Evolutionary conservation across 2,888 invertebrate species (phyloP).

Genomic region (Eilema griseolum): DNA sequence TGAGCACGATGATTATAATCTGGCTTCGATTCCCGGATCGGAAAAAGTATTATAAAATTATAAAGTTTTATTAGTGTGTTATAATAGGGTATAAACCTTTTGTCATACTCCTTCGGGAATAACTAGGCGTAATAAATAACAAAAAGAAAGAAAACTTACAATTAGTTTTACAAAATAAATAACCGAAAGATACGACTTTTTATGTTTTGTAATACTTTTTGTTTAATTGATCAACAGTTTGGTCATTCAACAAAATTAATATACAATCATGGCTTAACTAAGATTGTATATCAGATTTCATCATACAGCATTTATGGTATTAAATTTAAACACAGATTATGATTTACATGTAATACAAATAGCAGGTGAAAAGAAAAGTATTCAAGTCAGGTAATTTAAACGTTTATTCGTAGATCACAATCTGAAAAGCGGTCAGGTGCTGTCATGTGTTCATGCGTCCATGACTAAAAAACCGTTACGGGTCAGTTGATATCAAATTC

Average conservation of each 20-base stretch:
- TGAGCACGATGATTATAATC: too few species aligned
- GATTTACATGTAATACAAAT: constrained; percentile 2
- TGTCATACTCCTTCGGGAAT: too few species aligned
- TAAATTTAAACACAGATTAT: background rate
- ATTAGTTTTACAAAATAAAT: too few species aligned
- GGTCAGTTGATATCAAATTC: constrained; percentile 48
- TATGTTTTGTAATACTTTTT: background rate
- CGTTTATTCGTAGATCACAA: constrained; percentile 44
- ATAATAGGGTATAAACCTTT: too few species aligned
- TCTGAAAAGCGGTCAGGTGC: constrained; percentile 37
- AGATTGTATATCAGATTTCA: background rate
- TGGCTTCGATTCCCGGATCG: background rate
- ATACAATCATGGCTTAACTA: background rate
- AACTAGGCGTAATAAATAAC: too few species aligned
- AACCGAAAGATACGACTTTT: background rate
- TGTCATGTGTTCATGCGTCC: constrained; percentile 28
- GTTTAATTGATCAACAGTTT: background rate
- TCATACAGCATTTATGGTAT: background rate
- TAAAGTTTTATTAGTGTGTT: too few species aligned
- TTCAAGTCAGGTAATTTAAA: constrained; percentile 36
- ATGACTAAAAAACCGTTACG: constrained; percentile 45
- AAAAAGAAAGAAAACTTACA: too few species aligned
- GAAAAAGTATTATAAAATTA: too few species aligned
- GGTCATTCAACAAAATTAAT: background rate
- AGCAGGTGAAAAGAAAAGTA: background rate